Evolutionary conservation across 2,113 vertebrate species (phyloP), one percentile per base, ranked within the genome.

Genomic region (Athene noctua): DNA sequence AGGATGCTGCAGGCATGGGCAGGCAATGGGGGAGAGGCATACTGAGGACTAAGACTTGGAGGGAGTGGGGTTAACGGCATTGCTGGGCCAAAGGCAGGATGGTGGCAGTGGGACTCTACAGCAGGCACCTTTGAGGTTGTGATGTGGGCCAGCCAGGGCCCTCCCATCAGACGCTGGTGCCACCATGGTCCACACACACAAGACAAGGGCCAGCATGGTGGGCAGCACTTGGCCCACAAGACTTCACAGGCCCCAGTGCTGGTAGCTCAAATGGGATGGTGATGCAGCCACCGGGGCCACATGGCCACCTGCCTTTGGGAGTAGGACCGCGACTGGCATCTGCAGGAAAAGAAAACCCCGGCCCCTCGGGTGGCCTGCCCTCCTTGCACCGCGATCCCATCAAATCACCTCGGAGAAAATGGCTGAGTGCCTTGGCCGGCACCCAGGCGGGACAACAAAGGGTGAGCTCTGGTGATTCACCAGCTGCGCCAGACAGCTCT

Each of bases 361-460:
- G 14, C 30, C 87, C 44, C 49, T 91, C 65, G 42, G 58, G 27
- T 44, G 11, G 22, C 81, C 62, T 72, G 44, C 19, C 8, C 70
- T 73, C 49, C n/a, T 38, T 9, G 3, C 0, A 0, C 65, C 44
- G 46, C 0, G 0, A 75, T 85, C 70, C 79, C 0, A 0, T 70
- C 0, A 0, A 70, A 84, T 92, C 57, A 72, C 86, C 89, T 94
- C 78, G 42, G 70, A 80, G 92, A 91, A 96, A 87, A 95, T 49
- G 86, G 44, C 49, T 46, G 77, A 51, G 82, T 81, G 68, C 73
- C 77, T 70, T 32, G 32, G 85, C 75, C 2, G 0, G 72, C 0
- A 0, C 36, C 68, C 49, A 36, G 80, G 72, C 2, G 0, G 90
- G 83, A 89, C 75, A 94, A 11, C 49, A 80, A 91, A 92, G 58